Percentiles rank a stretch among this genome's conserved stretches.
These are phyloP conservation scores for Euborellia annulipes DNA, from an alignment of 1,140 invertebrate genomes.

Conservation along the genomic window DNA sequence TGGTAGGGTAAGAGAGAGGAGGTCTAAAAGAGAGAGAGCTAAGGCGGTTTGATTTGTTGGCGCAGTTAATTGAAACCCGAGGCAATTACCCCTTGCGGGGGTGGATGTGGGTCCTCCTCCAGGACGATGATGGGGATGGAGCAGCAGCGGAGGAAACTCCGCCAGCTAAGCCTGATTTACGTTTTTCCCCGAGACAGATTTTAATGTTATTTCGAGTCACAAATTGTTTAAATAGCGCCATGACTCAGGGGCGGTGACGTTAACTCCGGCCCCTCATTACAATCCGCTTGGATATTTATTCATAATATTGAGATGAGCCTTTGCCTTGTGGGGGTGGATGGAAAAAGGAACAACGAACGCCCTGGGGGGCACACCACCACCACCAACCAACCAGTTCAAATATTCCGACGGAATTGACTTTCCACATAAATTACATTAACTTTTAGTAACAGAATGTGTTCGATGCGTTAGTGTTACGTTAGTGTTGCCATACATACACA, in stretches of 20 bases:
- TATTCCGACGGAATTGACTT: no score
- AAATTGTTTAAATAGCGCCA: conserved; percentile 36
- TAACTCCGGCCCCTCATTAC: conserved; percentile 34
- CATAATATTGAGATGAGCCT: conserved; percentile 14
- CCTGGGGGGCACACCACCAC: no score
- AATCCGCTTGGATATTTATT: conserved; percentile 19
- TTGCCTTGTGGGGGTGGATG: no score
- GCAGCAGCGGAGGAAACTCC: conserved; percentile 1
- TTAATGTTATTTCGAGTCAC: conserved; percentile 36
- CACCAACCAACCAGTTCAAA: no score
- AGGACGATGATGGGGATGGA: conserved; percentile 18
- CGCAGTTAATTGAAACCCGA: conserved; percentile 31
- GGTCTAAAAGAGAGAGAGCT: no score
- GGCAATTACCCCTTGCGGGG: conserved; percentile 26
- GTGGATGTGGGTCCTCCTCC: no score
- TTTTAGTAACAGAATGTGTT: no score
- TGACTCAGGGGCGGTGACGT: conserved; percentile 30
- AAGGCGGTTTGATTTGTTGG: conserved; percentile 32
- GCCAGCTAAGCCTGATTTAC: conserved; percentile 29
- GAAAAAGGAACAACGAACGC: no score
- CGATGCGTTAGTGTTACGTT: no score
- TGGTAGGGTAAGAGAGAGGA: no score
- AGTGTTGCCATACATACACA: no score
- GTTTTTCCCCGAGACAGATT: conserved; percentile 28
- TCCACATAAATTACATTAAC: no score